Evolutionary conservation across 2,888 invertebrate species (phyloP), one percentile per base, ranked within the genome.

Genomic region (Torymus aiolomorphi): DNA sequence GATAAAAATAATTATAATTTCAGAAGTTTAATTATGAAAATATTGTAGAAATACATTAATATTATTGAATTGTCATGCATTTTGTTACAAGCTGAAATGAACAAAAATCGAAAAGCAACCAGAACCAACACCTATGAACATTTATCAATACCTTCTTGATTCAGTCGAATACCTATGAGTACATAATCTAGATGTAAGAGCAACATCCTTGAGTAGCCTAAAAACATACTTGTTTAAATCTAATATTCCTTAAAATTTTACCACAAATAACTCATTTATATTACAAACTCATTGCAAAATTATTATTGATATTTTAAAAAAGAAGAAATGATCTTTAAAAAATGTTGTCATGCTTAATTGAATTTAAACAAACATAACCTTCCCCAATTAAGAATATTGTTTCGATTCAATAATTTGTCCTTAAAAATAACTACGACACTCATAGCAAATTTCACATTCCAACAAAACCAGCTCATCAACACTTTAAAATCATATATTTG

Each of bases 161-260:
- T 84, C 84, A 3, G 88, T 87, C 31, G 89, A 89, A 83, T 88
- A 89, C 80, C 84, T 88, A 82, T 83, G 85, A 72, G 84, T 86
- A 82, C 86, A 86, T 83, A 86, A 81, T 84, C 86, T 88, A 81
- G 86, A 86, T 80, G 82, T 82, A 84, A 86, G 82, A 83, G 84
- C 87, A 42, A 83, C 85, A 84, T 89, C 87, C 76, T 84, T 88
- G 85, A 77, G 83, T 76, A 87, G 82, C 83, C 89, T 89, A 83
- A 74, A 88, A 87, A 79, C 74, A 82, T 61, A 83, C 80, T 62
- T 74, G 59, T 11, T 72, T 76, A 10, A 80, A 49, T 63, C n/a
- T 2, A 54, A 51, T 2, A 14, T 54, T 63, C 42, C 8, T 51
- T 31, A 1, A 63, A 54, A 12, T 2, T 31, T 42, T 31, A 20